Base-by-base conservation (phyloP, 2,888 invertebrate species). In the Zaprionus obscuricornis region DNA sequence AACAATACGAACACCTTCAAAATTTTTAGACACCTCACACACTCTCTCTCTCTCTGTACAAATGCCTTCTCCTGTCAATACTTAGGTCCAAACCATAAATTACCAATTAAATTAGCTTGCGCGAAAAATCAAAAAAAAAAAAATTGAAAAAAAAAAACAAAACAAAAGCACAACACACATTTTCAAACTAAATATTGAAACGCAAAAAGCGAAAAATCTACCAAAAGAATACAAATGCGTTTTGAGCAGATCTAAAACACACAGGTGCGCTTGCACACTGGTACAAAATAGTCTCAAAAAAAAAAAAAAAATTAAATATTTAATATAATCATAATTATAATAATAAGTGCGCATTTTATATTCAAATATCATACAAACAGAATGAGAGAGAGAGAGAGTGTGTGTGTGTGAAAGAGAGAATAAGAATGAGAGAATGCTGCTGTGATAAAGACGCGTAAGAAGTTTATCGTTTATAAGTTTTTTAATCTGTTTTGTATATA, bases 101-200 rank as follows among this genome's bases (percentile, higher is more conserved):
- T 85, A 86, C 43, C 83, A 67, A 77, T 74, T 79, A 83, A 85
- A 85, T 85, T 74, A 75, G 85, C 73, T 71, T 67, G 85, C 73
- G 85, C 77, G 79, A 81, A 72, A 64, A 56, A 58, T 36, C 31
- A 8, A 52, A 42, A 57, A 52, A 6, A 26, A 36, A n/a, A n/a
- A n/a, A n/a, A n/a, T n/a, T n/a, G 5, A 24, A 24, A 51, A 42
- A n/a, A 18, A 8, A 31, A 40, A 17, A 6, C 24, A 24, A 42
- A 33, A 40, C 27, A 34, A 33, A 45, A 36, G n/a, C n/a, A n/a
- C 36, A 62, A 62, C 29, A 75, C 47, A 67, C 62, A 64, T 74
- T 81, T 79, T 43, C 63, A 50, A 65, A 75, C 76, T 55, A 81
- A 75, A 85, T 82, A 85, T 74, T 84, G 82, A 79, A 77, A 84